phyloP scores from a whole-genome alignment of 2,888 invertebrate species.

The Syrphus vitripennis region DNA sequence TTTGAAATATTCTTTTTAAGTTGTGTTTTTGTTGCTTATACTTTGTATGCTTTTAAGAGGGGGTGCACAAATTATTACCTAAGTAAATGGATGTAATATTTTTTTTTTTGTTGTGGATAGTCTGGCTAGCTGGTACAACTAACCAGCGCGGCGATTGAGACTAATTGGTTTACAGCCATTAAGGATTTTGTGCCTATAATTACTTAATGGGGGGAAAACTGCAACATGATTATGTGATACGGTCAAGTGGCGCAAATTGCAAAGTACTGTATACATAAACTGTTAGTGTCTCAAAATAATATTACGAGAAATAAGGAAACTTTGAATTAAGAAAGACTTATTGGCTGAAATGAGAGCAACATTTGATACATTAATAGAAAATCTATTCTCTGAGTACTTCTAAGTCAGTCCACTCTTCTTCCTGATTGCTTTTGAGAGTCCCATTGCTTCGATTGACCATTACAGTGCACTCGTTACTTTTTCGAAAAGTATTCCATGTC shows the following conservation, averaged over 20 bases:
- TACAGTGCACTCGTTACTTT: too few relatives aligned
- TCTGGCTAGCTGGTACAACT: not conserved
- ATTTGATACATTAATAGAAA: not conserved
- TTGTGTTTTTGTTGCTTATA: not conserved
- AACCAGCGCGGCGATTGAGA: constrained; percentile 37
- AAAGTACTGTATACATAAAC: not conserved
- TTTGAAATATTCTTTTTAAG: constrained; percentile 42
- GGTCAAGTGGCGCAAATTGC: constrained; percentile 45
- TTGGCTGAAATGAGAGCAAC: constrained; percentile 13
- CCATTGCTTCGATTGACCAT: too few relatives aligned
- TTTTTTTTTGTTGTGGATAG: constrained; percentile 21
- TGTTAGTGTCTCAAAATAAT: constrained; percentile 12
- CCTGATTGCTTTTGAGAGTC: too few relatives aligned
- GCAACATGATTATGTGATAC: constrained; percentile 52
- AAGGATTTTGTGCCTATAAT: constrained; percentile 49
- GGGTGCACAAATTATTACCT: constrained; percentile 39
- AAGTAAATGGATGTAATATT: constrained; percentile 50
- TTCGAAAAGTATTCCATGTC: too few relatives aligned
- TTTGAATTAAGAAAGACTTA: not conserved
- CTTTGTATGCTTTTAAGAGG: not conserved
- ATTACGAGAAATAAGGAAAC: not conserved
- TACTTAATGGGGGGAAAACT: constrained; percentile 33
- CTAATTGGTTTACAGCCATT: constrained; percentile 61
- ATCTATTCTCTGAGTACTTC: too few relatives aligned
- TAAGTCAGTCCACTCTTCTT: too few relatives aligned